Base-by-base conservation (phyloP, 2,888 invertebrate genomes). In the Geotrupes spiniger region DNA sequence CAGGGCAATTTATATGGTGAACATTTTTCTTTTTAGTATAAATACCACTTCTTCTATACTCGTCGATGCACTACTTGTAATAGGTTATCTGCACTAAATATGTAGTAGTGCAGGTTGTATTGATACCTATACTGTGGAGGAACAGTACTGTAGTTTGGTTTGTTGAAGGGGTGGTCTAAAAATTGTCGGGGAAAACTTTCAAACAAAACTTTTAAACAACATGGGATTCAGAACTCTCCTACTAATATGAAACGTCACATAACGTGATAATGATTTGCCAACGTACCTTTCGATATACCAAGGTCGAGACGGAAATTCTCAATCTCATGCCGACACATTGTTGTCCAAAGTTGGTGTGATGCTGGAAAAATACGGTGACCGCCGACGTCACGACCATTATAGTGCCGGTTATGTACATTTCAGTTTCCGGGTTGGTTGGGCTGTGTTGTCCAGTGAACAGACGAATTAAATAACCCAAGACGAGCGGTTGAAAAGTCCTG, bases 201-300 rank as follows among this genome's bases (percentile, higher is more conserved):
- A 26, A 6, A 26, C 27, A 26, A 26, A 26, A 26, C 27, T 26
- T n/a, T n/a, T n/a, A n/a, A n/a, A n/a, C n/a, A n/a, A n/a, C n/a
- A n/a, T n/a, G 21, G 6, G 21, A 21, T 21, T 21, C 3, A 5
- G 4, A 10, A 31, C 10, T 5, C 5, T 11, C 31, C 9, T 31
- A 4, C 12, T 4, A 31, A 31, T 12, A 31, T 31, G 11, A 31
- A 31, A 31, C 4, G 9, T 31, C 5, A 21, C 6, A 4, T 21
- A 25, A 26, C 29, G 9, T 1, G 11, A 25, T 8, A 10, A 1
- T 17, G 9, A 31, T 37, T 33, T 14, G 15, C 31, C 38, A 27
- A 14, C 9, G 33, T n/a, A 87, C 88, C 80, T 90, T 90, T 75
- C 86, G 79, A 65, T 87, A 89, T 50, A 90, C 65, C 6, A 90